Base-by-base conservation (phyloP, 1,140 invertebrate species). In the Rhagoletis zephyria region DNA sequence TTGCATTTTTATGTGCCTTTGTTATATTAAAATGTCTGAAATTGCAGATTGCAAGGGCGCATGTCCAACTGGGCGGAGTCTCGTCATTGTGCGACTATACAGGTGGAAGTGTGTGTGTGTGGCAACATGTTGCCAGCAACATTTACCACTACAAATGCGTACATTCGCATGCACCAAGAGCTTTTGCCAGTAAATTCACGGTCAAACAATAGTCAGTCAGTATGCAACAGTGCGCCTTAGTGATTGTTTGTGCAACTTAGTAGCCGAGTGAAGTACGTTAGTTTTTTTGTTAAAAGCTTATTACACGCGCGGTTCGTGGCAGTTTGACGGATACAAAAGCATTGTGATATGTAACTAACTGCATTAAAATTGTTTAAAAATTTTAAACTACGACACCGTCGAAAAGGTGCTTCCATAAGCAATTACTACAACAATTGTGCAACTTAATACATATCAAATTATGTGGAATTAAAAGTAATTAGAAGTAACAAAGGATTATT, bases 71-170 rank as follows among this genome's bases (percentile, higher is more conserved):
- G 74, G 74, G 74, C 74, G 74, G 74, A 81, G 74, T 30, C 48
- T 81, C 9, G 6, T 81, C 16, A 56, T 1, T 56, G 51, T 9
- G 3, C 10, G 74, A 7, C 30, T 56, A 74, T 48, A 81, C 16
- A 6, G 12, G 48, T 56, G n/a, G 12, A 4, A n/a, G 16, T 67
- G 19, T 56, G n/a, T 56, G n/a, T 56, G 74, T 56, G 1, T 59
- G 45, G 74, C 74, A 81, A 56, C 74, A 81, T 81, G 74, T 81
- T 81, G 74, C 74, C 9, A 81, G 51, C 74, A 81, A 81, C 48
- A 81, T 19, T 9, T 19, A 19, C n/a, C 7, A 48, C 2, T 4
- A n/a, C 12, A 30, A 30, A 14, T 45, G 16, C 16, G 10, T 16
- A 5, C 45, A 56, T n/a, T 19, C 74, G 16, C 51, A 56, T 10